These are phyloP conservation scores for Scaptomyza parva DNA, from an alignment of 2,888 invertebrate genomes.

Conservation along the genomic window DNA sequence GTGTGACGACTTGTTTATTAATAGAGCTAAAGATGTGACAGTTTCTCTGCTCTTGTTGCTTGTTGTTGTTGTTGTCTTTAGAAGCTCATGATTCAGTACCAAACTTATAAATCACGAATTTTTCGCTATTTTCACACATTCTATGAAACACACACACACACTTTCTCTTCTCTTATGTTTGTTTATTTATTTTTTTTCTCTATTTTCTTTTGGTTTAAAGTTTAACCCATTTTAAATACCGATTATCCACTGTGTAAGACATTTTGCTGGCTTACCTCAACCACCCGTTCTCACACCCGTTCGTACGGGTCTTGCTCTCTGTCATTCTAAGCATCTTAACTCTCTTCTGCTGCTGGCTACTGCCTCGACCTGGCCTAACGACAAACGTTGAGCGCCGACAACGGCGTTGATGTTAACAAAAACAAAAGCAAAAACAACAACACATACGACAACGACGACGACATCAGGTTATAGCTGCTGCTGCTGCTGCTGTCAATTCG, in stretches of 20 bases:
- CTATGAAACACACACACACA: too few relatives aligned
- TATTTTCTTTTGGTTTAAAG: background rate
- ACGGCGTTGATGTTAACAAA: constrained; percentile 2
- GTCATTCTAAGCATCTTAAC: background rate
- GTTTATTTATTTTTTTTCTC: too few relatives aligned
- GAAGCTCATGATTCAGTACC: constrained; percentile 55
- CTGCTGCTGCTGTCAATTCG: constrained; percentile 26
- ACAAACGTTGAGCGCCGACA: constrained; percentile 28
- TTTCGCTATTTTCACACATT: constrained; percentile 7
- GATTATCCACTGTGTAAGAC: constrained; percentile 9
- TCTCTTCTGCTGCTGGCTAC: constrained; percentile 28
- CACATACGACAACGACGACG: constrained; percentile 11
- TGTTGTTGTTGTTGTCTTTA: background rate
- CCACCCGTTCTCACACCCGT: background rate
- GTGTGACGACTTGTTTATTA: constrained; percentile 55
- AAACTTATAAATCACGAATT: constrained; percentile 38
- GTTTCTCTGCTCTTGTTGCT: constrained; percentile 15
- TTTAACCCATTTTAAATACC: background rate
- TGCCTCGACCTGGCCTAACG: constrained; percentile 65
- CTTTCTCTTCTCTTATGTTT: too few relatives aligned
- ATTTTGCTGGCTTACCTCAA: background rate
- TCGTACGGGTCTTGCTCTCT: background rate
- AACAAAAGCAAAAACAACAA: background rate
- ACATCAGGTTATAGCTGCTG: constrained; percentile 55
- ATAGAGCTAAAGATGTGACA: constrained; percentile 59